These are phyloP conservation scores for Thunnus maccoyii DNA, from an alignment of 2,113 vertebrate species.

Conservation along the genomic window DNA sequence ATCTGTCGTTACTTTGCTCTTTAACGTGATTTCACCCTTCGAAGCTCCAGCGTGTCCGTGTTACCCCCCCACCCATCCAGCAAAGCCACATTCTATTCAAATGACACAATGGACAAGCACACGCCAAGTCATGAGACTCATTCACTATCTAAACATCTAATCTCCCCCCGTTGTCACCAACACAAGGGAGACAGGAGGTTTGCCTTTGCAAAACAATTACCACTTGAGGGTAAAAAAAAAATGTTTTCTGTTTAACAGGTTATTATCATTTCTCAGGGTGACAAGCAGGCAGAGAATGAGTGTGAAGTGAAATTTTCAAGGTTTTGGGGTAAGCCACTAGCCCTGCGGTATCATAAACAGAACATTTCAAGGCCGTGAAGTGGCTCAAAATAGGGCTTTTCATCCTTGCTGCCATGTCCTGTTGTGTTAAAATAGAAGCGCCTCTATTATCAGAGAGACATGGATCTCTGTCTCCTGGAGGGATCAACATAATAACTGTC, in stretches of 20 bases:
- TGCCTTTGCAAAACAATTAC: slow-evolving; percentile 40
- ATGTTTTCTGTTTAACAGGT: slow-evolving; percentile 13
- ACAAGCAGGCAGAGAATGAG: neutral
- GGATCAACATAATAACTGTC: slow-evolving; percentile 16
- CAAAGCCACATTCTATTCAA: slow-evolving; percentile 72
- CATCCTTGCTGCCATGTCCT: slow-evolving; percentile 1
- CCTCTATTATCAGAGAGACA: slow-evolving; percentile 42
- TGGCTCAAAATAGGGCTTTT: slow-evolving; percentile 40
- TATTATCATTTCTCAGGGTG: neutral
- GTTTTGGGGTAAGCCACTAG: neutral
- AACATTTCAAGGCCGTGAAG: slow-evolving; percentile 17
- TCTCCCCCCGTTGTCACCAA: slow-evolving; percentile 67
- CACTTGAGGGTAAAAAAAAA: slow-evolving; percentile 11
- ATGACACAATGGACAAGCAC: slow-evolving; percentile 71
- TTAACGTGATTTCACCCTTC: slow-evolving; percentile 4
- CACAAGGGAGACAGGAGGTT: slow-evolving; percentile 42
- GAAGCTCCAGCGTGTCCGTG: neutral
- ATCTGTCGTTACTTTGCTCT: neutral
- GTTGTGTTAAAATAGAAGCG: slow-evolving; percentile 34
- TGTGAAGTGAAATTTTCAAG: neutral
- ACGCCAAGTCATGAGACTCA: slow-evolving; percentile 75
- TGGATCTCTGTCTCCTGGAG: slow-evolving; percentile 26
- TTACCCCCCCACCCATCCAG: neutral
- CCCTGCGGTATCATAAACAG: neutral
- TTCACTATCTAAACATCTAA: slow-evolving; percentile 75